Evolutionary conservation across 2,888 invertebrate species (phyloP), one percentile per base, ranked within the genome.

Genomic region (Ophioninae sp.): DNA sequence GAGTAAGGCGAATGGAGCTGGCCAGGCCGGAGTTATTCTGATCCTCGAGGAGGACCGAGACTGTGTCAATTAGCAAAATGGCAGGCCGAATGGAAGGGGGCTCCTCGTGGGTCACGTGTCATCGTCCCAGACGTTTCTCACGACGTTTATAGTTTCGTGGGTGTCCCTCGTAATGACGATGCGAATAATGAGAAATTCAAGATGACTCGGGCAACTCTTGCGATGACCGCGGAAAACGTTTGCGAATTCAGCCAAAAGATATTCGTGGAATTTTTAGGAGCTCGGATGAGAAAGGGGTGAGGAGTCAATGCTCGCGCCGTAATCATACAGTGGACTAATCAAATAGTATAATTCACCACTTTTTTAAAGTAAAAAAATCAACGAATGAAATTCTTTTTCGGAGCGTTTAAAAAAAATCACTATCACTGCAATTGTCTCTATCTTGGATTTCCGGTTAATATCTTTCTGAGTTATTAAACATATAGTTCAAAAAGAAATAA

Each of bases 21-120:
- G 87, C 76, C 61, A 86, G 89, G 88, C 89, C 89, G 84, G 85
- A 87, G 90, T 90, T 91, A 91, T 91, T 91, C 91, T 91, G 88
- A 91, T 88, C 88, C 86, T 84, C 88, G 76, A 68, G 83, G 79
- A 81, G 68, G 44, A 85, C 86, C 81, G 87, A 84, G 85, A 85
- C 88, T 88, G 86, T 87, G 89, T 72, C 82, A 59, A 76, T 79
- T 80, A 81, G 75, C 72, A 83, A 85, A 83, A 71, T 83, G 74
- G 82, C 86, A 81, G 65, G 79, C 71, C 56, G 20, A 76, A 75
- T 75, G 75, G 65, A 58, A 58, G 58, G 58, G 30, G 75, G 65
- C 59, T 78, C 77, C 58, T 69, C 68, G 58, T 63, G 63, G 80
- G 61, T 74, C 75, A 83, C 73, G 81, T 76, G 68, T 59, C 20